Conservation (phyloP, 2,797 vertebrate species). For the Oceanodroma leucorhoa region DNA sequence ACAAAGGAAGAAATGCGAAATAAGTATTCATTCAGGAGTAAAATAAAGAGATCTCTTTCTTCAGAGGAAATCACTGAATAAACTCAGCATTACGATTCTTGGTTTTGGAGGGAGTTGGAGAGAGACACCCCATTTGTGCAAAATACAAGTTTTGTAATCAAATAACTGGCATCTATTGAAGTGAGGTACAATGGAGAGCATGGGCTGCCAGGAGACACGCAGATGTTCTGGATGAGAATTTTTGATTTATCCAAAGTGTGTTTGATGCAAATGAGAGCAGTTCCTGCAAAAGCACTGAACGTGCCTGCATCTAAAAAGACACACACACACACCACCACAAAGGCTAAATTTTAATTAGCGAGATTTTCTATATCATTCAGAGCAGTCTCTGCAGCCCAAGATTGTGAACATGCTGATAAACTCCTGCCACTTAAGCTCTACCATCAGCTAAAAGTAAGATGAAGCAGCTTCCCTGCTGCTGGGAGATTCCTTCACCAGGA, state of each 20-base stretch:
- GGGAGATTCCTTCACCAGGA: not conserved
- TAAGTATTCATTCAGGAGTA: not conserved
- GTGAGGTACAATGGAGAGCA: not conserved
- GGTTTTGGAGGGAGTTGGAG: not conserved
- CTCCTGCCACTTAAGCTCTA: not conserved
- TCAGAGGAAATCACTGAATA: not conserved
- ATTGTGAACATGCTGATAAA: not conserved
- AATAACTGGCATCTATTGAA: not conserved
- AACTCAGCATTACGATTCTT: not conserved
- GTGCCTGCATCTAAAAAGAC: not conserved
- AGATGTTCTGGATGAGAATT: not conserved
- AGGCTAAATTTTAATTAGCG: not conserved
- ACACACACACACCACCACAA: not conserved
- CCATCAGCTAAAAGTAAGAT: not conserved
- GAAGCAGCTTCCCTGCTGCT: not conserved
- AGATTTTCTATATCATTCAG: not conserved
- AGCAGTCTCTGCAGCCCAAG: not conserved
- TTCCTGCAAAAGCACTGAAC: not conserved
- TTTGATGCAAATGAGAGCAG: not conserved
- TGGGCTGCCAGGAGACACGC: not conserved
- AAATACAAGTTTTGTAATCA: not conserved
- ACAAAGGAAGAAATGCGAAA: not conserved
- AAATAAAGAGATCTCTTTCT: not conserved
- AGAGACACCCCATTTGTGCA: not conserved
- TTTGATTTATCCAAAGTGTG: not conserved